Percentiles rank a stretch among this genome's conserved stretches.
Evolutionary conservation across 2,888 invertebrate species (phyloP).

Genomic region (Drosophila acutilabella): DNA sequence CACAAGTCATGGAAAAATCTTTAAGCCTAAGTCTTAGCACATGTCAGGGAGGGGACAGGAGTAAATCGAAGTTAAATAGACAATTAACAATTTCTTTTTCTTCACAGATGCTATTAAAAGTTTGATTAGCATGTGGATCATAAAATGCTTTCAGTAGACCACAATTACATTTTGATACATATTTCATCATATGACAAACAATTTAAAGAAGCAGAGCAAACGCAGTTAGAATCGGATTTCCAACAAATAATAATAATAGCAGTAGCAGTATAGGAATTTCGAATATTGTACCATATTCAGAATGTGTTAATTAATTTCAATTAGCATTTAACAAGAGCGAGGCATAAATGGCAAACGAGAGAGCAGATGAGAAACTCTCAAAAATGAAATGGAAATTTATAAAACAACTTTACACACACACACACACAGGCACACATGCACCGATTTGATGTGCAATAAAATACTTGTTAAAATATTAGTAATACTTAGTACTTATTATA

Average conservation of each 20-base stretch:
- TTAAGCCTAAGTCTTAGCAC: constrained; percentile 9
- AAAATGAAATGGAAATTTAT: constrained; percentile 54
- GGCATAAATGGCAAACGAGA: constrained; percentile 21
- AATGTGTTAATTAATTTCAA: constrained; percentile 81
- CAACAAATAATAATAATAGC: constrained; percentile 21
- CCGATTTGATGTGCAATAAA: constrained; percentile 4
- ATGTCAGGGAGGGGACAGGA: constrained; percentile 4
- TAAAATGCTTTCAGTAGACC: constrained; percentile 58
- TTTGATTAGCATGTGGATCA: constrained; percentile 57
- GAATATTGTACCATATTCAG: constrained; percentile 29
- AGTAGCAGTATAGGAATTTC: constrained; percentile 8
- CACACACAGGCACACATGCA: background rate
- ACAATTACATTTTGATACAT: constrained; percentile 51
- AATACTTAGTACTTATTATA: constrained; percentile 20
- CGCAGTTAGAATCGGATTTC: constrained; percentile 48
- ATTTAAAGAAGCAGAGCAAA: constrained; percentile 22
- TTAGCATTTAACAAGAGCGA: constrained; percentile 67
- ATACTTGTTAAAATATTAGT: constrained; percentile 6
- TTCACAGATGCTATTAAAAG: constrained; percentile 54
- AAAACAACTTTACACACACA: constrained; percentile 16
- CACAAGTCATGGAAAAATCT: background rate
- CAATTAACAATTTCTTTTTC: constrained; percentile 32
- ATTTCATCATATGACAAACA: constrained; percentile 73
- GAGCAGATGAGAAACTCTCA: constrained; percentile 26
- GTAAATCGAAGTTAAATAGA: constrained; percentile 6